phyloP scores from a whole-genome alignment of 2,113 vertebrate species.

The Corvus cornix region DNA sequence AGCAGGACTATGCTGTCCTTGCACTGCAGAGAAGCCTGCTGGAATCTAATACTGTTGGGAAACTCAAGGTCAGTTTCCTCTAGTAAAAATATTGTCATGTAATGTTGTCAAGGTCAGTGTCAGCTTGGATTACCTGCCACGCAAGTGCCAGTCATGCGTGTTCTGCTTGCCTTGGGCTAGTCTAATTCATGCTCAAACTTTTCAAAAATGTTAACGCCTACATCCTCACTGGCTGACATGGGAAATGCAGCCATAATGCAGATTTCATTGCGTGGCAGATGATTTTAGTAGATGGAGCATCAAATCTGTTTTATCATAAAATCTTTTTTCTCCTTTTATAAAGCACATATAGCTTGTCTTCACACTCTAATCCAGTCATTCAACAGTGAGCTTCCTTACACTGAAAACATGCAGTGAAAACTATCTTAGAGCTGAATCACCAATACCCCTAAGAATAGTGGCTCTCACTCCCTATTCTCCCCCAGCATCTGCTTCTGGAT shows the following conservation, averaged over 20 bases:
- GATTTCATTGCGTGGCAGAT: neutral
- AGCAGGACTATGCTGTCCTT: neutral
- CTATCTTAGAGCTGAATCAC: neutral
- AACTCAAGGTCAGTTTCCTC: slow-evolving; percentile 5
- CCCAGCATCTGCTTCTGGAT: neutral
- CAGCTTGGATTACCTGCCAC: slow-evolving; percentile 50
- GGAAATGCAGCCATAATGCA: neutral
- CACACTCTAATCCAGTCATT: neutral
- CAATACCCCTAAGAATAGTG: neutral
- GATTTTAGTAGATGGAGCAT: neutral
- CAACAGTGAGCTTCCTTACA: neutral
- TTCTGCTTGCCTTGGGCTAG: slow-evolving; percentile 17
- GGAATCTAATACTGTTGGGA: neutral
- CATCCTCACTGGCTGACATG: neutral
- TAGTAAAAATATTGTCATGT: neutral
- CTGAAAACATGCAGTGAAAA: slow-evolving; percentile 11
- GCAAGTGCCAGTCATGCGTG: slow-evolving; percentile 29
- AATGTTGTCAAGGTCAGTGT: slow-evolving; percentile 41
- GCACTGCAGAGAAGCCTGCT: neutral
- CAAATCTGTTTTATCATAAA: neutral
- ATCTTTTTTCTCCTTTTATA: neutral
- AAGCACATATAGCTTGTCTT: neutral
- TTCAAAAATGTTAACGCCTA: neutral
- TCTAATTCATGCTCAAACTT: neutral
- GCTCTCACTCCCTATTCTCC: neutral